Conservation (phyloP, 2,797 vertebrate genomes). For the Rhynchonycteris naso region DNA sequence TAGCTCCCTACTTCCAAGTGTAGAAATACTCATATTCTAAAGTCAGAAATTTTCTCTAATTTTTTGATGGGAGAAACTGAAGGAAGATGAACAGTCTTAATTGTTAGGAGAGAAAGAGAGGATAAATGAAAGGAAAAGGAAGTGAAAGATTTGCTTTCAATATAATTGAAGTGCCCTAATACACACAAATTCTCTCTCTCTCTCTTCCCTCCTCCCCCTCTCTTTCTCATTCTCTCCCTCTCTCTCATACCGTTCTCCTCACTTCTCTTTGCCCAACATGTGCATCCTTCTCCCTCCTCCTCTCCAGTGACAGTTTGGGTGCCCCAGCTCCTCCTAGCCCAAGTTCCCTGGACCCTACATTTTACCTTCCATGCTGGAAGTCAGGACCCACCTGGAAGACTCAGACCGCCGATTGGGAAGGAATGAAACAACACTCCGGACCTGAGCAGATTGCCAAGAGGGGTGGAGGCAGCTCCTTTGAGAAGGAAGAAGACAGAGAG, state of each 20-base stretch:
- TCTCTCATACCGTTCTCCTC: not conserved
- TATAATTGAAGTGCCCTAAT: not conserved
- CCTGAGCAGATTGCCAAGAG: not conserved
- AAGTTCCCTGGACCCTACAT: not conserved
- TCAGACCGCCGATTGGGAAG: slow-evolving; percentile 13
- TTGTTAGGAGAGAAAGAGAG: not conserved
- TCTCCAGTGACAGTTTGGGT: not conserved
- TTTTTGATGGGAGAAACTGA: not conserved
- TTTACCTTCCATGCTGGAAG: slow-evolving; percentile 70
- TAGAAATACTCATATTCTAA: not conserved
- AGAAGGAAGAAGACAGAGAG: slow-evolving; percentile 40
- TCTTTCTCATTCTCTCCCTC: too few relatives aligned
- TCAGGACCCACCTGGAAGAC: slow-evolving; percentile 19
- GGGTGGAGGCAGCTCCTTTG: not conserved
- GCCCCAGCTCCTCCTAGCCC: not conserved
- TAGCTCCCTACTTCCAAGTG: not conserved
- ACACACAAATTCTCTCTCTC: not conserved
- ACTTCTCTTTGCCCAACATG: not conserved
- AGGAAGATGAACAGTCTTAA: not conserved
- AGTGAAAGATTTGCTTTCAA: not conserved
- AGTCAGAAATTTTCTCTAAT: not conserved
- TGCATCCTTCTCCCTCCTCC: not conserved
- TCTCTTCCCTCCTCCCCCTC: accelerated
- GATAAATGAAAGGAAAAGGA: not conserved
- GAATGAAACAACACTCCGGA: not conserved